Evolutionary conservation across 2,797 vertebrate species (phyloP).

Genomic region (Stomatorhinus walkeri): DNA sequence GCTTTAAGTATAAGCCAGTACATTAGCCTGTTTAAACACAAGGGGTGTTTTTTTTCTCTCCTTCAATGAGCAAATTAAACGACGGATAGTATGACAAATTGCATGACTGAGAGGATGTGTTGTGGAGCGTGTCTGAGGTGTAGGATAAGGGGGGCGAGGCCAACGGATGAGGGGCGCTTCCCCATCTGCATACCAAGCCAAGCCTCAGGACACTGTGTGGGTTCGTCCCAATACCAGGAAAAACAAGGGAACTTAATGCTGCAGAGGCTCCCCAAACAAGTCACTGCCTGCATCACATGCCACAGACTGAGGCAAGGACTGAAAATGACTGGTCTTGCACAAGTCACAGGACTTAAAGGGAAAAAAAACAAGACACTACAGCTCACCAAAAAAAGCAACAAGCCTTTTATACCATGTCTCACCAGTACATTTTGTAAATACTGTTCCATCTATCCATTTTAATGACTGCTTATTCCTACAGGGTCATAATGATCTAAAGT

Average conservation of each 20-base stretch:
- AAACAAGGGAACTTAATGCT: constrained; percentile 35
- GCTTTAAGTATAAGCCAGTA: constrained; percentile 20
- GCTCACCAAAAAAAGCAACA: neutral
- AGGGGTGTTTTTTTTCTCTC: constrained; percentile 12
- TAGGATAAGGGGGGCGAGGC: neutral
- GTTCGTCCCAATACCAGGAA: constrained; percentile 32
- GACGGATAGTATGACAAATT: constrained; percentile 19
- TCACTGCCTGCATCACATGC: constrained; percentile 54
- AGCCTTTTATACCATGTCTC: neutral
- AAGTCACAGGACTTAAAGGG: constrained; percentile 49
- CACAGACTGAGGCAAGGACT: constrained; percentile 37
- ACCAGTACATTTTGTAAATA: neutral
- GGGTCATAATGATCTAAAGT: neutral
- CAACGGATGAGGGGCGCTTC: neutral
- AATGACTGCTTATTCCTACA: neutral
- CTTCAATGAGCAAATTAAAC: constrained; percentile 14
- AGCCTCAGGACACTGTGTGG: constrained; percentile 47
- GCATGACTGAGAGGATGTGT: neutral
- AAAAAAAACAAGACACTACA: constrained; percentile 15
- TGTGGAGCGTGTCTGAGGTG: neutral
- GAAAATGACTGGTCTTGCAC: constrained; percentile 36
- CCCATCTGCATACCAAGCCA: constrained; percentile 4
- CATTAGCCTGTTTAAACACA: constrained; percentile 21
- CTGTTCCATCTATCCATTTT: neutral
- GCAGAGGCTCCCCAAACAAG: constrained; percentile 43